Base-by-base conservation (phyloP, 1,140 invertebrate genomes). In the Magallana angulata region DNA sequence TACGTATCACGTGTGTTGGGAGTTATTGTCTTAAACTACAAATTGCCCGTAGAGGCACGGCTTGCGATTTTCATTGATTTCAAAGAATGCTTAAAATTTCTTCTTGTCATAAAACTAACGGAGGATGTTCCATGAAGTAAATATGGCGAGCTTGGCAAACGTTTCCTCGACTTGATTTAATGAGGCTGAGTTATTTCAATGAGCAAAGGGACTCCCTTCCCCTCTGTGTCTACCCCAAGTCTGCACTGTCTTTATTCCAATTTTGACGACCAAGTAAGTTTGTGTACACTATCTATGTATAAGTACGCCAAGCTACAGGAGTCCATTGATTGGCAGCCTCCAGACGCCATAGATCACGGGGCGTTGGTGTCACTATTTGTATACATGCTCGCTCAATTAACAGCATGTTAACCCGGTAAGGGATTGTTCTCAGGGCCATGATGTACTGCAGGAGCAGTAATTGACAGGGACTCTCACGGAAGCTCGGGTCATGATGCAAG, bases 1-100 rank as follows among this genome's bases (percentile, higher is more conserved):
- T 48, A 48, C 24, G 36, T 48, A 48, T 48, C 60, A 11, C 60
- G n/a, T 62, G n/a, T 62, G 60, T 62, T 14, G 60, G n/a, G n/a
- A 62, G 14, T 16, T 62, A n/a, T 62, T 62, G n/a, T 6, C n/a
- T 62, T 62, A 6, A 12, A 62, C 14, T 16, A 12, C 14, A 62
- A 62, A 16, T 12, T 62, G 14, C n/a, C 60, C 7, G 36, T 24
- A 76, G 68, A 24, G 36, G 24, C 24, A 36, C 36, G 24, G 24
- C 68, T 76, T 76, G 68, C 2, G 11, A 18, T 76, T 76, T 36
- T 76, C 14, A 76, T 76, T 76, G 68, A 76, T 76, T 64, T 64
- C 36, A 11, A 76, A 76, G 68, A 76, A 76, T 4, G 36, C 68
- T 36, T 36, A 76, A 76, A 76, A 76, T 12, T 76, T 12, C 30